Evolutionary conservation across 2,113 vertebrate species (phyloP).

Genomic region (Lagopus muta): DNA sequence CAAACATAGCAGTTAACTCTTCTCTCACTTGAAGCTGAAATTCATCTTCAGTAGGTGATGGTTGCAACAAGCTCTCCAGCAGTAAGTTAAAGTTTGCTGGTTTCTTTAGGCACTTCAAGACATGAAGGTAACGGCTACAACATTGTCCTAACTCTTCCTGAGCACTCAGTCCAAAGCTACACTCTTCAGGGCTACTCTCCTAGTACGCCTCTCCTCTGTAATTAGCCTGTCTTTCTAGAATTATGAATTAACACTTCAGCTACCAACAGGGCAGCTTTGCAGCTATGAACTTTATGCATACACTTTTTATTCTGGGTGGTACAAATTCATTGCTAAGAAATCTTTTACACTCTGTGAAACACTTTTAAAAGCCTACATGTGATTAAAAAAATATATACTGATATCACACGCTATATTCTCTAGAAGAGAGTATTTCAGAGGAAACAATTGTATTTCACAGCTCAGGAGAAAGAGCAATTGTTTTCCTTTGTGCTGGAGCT

Average conservation of each 20-base stretch:
- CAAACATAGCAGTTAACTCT: neutral
- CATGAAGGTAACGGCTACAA: neutral
- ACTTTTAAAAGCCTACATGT: neutral
- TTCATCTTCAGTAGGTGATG: neutral
- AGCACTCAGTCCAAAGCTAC: neutral
- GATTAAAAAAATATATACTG: slow-evolving; percentile 2
- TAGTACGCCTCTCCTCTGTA: neutral
- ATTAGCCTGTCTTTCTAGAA: neutral
- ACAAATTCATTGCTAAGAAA: neutral
- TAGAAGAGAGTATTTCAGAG: neutral
- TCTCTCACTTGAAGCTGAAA: neutral
- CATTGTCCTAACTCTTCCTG: neutral
- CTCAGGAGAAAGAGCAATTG: neutral
- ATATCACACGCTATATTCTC: neutral
- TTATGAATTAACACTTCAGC: neutral
- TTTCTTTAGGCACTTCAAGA: neutral
- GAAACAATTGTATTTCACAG: neutral
- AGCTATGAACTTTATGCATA: neutral
- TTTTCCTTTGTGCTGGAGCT: neutral
- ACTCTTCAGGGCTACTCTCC: neutral
- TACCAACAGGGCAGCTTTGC: neutral
- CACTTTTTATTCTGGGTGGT: neutral
- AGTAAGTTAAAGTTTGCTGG: neutral
- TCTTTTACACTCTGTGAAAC: neutral
- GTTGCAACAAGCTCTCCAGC: neutral